These are phyloP conservation scores for Oceanites oceanicus DNA, from an alignment of 2,113 vertebrate species.

Conservation along the genomic window DNA sequence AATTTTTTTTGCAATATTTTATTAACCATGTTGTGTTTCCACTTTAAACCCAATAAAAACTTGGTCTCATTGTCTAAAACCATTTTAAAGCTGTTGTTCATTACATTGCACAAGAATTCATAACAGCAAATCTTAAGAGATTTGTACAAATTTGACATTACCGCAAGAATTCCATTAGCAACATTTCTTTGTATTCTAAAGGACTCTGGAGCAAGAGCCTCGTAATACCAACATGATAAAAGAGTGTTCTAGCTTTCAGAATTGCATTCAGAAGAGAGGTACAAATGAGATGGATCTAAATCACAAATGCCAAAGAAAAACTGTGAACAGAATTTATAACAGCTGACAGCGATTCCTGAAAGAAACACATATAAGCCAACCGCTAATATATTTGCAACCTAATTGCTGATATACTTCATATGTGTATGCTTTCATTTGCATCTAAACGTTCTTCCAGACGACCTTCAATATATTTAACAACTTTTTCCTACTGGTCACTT, in stretches of 20 bases:
- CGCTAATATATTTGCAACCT: not conserved
- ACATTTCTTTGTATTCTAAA: conserved; percentile 28
- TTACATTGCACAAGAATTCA: not conserved
- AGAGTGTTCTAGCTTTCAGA: not conserved
- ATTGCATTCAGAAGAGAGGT: not conserved
- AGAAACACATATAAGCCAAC: not conserved
- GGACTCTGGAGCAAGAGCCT: conserved; percentile 20
- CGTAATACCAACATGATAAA: not conserved
- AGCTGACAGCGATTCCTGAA: not conserved
- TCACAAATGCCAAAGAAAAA: not conserved
- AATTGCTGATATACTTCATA: not conserved
- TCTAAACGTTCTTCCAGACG: not conserved
- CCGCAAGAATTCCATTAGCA: conserved; percentile 6
- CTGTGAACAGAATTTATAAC: conserved; percentile 29
- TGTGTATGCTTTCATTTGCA: not conserved
- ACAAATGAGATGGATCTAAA: conserved; percentile 17
- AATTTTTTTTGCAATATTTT: not conserved
- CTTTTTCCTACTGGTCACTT: not conserved
- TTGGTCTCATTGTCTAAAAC: not conserved
- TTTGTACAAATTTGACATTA: conserved; percentile 22
- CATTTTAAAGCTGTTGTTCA: not conserved
- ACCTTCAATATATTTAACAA: not conserved
- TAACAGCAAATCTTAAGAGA: conserved; percentile 17
- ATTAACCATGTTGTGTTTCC: not conserved
- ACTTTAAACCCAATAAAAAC: not conserved